Evolutionary conservation across 2,797 vertebrate species (phyloP), one percentile per base, ranked within the genome.

Genomic region (Alfaro cultratus): DNA sequence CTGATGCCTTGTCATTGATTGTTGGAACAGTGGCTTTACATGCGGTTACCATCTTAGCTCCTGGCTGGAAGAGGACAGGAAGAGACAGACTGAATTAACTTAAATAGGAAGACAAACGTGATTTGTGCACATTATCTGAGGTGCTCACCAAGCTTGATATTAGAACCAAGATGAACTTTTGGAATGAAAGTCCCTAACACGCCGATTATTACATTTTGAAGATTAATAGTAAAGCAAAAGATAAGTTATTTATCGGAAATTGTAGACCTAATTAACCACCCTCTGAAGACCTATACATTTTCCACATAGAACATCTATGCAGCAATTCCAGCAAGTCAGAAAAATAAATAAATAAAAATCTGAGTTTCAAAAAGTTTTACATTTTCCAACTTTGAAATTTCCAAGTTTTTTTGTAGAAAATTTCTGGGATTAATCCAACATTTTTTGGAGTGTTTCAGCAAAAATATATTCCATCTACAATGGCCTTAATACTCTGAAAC

Each of bases 1-100:
- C 98, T 0, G 98, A 99, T 1, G 98, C 97, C 90, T 99, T 97
- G 93, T 99, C 98, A 0, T 96, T 93, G 88, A 99, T 97, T 46
- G 97, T 99, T 47, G 98, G 98, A 60, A 98, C 97, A 0, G 98
- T 97, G 73, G 98, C 97, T 86, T 99, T 99, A 53, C 98, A 97
- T 1, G 98, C 97, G 0, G 98, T 97, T 51, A 99, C 98, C 97
- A 99, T 98, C 94, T 98, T 99, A 6, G 98, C 97, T 73, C 98
- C 98, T 0, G 98, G 98, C 98, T 99, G 92, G 5, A 2, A 49
- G 23, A 77, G 18, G 13, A 77, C 9, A 77, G 16, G 55, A 75
- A 34, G 78, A 55, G 11, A 18, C 23, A 11, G 23, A 68, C 21
- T 41, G 10, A 41, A 68, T 75, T 10, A 75, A 39, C 4, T 43